Evolutionary conservation across 2,888 invertebrate genomes (phyloP).

Genomic region (Callyntrura sp.): DNA sequence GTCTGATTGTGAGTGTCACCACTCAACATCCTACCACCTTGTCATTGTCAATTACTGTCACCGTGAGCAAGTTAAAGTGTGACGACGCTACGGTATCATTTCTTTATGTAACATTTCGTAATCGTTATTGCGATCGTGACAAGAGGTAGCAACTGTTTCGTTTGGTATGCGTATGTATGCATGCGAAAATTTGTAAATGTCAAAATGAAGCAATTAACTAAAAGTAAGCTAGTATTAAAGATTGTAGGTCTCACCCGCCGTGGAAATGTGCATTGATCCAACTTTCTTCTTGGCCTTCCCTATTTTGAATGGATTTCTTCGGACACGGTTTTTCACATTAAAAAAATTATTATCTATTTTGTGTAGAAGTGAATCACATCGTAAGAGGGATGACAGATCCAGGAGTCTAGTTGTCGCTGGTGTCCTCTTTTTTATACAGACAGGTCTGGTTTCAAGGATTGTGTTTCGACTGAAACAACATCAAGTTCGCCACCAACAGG

Average conservation of each 20-base stretch:
- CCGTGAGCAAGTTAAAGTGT: background rate
- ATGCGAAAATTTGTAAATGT: background rate
- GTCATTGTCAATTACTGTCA: background rate
- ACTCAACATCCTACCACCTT: background rate
- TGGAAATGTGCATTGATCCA: conserved; percentile 84
- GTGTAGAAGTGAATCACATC: conserved; percentile 64
- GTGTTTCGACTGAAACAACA: background rate
- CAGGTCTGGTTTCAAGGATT: background rate
- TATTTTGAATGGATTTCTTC: conserved; percentile 83
- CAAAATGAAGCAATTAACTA: background rate
- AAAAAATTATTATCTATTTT: conserved; percentile 62
- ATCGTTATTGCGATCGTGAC: background rate
- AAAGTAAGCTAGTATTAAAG: conserved; percentile 21
- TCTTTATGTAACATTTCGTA: background rate
- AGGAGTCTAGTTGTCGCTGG: background rate
- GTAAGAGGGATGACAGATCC: conserved; percentile 27
- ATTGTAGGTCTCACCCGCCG: conserved; percentile 80
- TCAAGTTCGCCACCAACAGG: conserved; percentile 16
- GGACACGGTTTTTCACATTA: conserved; percentile 80
- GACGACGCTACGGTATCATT: background rate
- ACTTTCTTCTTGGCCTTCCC: conserved; percentile 84
- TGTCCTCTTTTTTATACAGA: background rate
- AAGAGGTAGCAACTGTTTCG: too few species aligned
- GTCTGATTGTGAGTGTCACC: background rate
- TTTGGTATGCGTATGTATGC: too few species aligned